Base-by-base conservation (phyloP, 2,797 vertebrate genomes). In the Epinephelus awoara region DNA sequence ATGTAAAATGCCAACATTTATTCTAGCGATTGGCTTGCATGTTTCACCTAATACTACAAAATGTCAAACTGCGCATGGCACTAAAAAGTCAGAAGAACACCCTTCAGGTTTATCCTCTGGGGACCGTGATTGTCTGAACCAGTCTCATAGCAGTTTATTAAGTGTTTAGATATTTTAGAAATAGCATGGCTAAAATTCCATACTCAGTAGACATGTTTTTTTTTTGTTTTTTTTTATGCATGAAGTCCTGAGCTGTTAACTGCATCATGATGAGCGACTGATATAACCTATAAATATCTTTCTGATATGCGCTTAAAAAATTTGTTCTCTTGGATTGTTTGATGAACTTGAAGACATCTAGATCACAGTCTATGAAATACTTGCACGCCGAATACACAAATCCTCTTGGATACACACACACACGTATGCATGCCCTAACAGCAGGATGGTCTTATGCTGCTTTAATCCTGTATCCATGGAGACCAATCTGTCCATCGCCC, bases 401-500 rank as follows among this genome's bases (percentile, higher is more conserved):
- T 70, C 34, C 44, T 62, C 21, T 65, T 54, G 25, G 21, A 63
- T 8, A 23, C 34, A 40, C 61, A 67, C 23, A 57, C 42, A 51
- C 49, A 64, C 17, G 4, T 56, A 74, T 40, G 67, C 62, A 67
- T 69, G 56, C 62, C 63, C 77, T 76, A 76, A 86, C 80, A 89
- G 88, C 88, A 87, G 87, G 85, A 90, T 87, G 86, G 69, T 86
- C 77, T 88, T 84, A 91, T 84, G 88, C 82, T 83, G 72, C 84
- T 93, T 88, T 96, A 96, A 96, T 96, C 94, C 90, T 62, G 88
- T 91, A 93, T 96, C 94, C 92, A 90, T 91, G 92, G 91, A 95
- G 94, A 92, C 95, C 94, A 93, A 93, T 94, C 94, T 90, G 89
- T 91, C 92, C 92, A 93, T 90, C 78, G 86, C 89, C 90, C 91